A percentile compares a stretch with the other conserved stretches of the same genome.
phyloP scores from a whole-genome alignment of 2,888 invertebrate genomes.

The Chrysotoxum bicinctum region DNA sequence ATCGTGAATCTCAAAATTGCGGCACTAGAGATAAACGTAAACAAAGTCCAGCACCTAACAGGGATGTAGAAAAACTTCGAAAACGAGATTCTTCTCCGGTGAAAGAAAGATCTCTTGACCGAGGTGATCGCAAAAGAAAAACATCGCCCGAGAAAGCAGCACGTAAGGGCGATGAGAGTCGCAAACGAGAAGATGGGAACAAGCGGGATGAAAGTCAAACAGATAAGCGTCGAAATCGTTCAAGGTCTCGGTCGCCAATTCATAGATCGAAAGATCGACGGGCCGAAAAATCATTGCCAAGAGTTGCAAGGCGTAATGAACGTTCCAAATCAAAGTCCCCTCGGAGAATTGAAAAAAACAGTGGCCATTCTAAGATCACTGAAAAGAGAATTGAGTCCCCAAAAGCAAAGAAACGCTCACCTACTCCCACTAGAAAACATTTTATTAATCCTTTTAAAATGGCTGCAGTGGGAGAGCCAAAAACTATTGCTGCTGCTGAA shows the following conservation, averaged over 20 bases:
- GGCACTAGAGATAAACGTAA: slow-evolving; percentile 39
- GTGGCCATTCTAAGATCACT: slow-evolving; percentile 25
- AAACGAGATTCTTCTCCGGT: slow-evolving; percentile 35
- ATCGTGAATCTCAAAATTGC: slow-evolving; percentile 21
- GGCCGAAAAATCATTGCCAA: slow-evolving; percentile 44
- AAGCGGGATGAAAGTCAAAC: slow-evolving; percentile 29
- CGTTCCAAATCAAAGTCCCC: slow-evolving; percentile 56
- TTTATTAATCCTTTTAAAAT: slow-evolving; percentile 56
- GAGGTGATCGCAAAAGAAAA: slow-evolving; percentile 53
- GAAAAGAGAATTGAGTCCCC: slow-evolving; percentile 64
- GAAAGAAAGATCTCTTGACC: slow-evolving; percentile 40
- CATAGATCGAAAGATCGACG: slow-evolving; percentile 48
- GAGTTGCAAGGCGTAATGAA: not conserved
- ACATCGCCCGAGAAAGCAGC: not conserved
- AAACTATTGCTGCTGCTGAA: not conserved
- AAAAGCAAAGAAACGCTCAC: slow-evolving; percentile 71
- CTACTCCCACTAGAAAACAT: slow-evolving; percentile 42
- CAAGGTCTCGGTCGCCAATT: slow-evolving; percentile 68
- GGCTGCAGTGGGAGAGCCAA: not conserved
- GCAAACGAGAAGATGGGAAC: not conserved
- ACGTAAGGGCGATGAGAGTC: slow-evolving; percentile 26
- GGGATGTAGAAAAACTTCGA: slow-evolving; percentile 46
- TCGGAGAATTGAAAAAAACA: slow-evolving; percentile 23
- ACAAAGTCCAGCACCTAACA: slow-evolving; percentile 48
- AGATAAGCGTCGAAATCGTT: slow-evolving; percentile 41